These are phyloP conservation scores for Pachyseris speciosa DNA, from an alignment of 64 coral and sea anemone genomes.

Conservation along the genomic window DNA sequence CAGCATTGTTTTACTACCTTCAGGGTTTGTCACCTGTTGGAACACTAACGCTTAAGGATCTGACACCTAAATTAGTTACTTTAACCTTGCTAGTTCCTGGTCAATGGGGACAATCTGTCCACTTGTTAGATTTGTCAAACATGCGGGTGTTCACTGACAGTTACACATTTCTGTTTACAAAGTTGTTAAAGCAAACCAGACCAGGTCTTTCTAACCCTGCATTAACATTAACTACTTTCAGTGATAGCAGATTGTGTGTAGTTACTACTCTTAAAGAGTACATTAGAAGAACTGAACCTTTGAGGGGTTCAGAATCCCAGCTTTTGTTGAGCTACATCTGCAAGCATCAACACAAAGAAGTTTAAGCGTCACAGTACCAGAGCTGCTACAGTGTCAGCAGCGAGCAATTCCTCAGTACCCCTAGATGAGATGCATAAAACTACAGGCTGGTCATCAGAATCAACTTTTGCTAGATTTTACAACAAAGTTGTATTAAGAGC, in stretches of 20 bases:
- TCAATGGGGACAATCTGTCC: conserved; percentile 34
- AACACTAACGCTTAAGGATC: conserved; percentile 20
- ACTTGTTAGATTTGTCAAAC: conserved; percentile 15
- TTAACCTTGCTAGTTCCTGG: conserved; percentile 51
- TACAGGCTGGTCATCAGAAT: background rate
- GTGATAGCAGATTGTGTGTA: background rate
- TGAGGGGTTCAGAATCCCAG: conserved; percentile 22
- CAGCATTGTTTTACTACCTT: conserved; percentile 21
- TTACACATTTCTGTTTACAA: background rate
- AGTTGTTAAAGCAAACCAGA: background rate
- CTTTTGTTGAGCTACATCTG: conserved; percentile 30
- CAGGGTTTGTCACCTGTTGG: conserved; percentile 12
- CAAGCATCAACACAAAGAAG: too few species aligned
- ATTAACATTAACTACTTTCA: background rate
- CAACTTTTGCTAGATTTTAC: too few species aligned
- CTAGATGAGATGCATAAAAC: background rate
- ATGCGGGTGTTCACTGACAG: background rate
- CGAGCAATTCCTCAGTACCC: background rate
- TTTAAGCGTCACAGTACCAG: background rate
- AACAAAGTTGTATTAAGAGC: too few species aligned
- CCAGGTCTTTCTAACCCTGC: background rate
- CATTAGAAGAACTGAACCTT: conserved; percentile 29
- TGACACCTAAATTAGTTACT: conserved; percentile 44
- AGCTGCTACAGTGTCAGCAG: background rate
- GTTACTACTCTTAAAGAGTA: conserved; percentile 51